Evolutionary conservation across 2,113 vertebrate species (phyloP).

Genomic region (Anoplopoma fimbria): DNA sequence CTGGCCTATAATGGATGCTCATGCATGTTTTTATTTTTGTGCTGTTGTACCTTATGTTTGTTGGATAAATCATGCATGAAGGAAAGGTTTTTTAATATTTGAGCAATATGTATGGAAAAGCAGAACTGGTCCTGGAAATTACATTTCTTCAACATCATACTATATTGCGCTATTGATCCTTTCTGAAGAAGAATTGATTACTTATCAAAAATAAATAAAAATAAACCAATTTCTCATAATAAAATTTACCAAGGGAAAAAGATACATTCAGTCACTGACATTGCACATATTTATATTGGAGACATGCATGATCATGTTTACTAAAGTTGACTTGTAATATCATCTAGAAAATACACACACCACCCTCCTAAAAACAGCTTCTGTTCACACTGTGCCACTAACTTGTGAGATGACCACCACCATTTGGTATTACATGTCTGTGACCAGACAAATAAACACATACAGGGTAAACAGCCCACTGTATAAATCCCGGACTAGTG

Average conservation of each 20-base stretch:
- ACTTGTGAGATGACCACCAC: slow-evolving; percentile 53
- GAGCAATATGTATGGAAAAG: background rate
- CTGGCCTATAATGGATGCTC: background rate
- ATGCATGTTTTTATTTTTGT: slow-evolving; percentile 1
- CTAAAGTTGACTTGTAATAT: background rate
- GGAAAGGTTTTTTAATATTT: background rate
- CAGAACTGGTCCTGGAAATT: background rate
- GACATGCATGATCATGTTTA: background rate
- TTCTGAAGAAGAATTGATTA: background rate
- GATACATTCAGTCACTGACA: background rate
- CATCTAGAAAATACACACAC: background rate
- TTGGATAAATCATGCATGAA: background rate
- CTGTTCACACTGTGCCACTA: slow-evolving; percentile 33
- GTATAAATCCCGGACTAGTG: background rate
- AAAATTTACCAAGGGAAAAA: background rate
- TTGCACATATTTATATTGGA: background rate
- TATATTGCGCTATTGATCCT: background rate
- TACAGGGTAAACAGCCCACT: slow-evolving; percentile 19
- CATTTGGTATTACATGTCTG: slow-evolving; percentile 50
- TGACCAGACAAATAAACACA: slow-evolving; percentile 40
- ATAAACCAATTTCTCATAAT: background rate
- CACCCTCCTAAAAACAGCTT: background rate
- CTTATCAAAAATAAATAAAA: background rate
- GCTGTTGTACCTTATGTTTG: background rate
- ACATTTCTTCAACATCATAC: background rate